A percentile compares a stretch with the other conserved stretches of the same genome.
Conservation (phyloP, 2,113 vertebrate species). For the Anthoscopus minutus region DNA sequence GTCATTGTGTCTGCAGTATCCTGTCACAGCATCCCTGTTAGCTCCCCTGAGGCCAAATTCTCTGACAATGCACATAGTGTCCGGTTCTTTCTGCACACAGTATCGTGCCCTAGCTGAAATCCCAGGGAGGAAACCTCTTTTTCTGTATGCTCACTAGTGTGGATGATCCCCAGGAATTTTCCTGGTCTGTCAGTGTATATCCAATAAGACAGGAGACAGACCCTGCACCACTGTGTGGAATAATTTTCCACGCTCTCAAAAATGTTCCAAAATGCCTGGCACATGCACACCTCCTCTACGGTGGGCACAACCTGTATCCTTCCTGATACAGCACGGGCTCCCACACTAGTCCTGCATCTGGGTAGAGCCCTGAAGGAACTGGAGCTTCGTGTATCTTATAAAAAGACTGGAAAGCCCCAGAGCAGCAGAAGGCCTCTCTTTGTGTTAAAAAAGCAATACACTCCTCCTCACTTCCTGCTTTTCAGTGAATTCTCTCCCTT, state of each 20-base stretch:
- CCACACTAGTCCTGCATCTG: background rate
- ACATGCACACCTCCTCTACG: background rate
- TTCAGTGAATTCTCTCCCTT: background rate
- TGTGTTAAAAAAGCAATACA: background rate
- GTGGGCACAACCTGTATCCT: background rate
- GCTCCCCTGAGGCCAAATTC: conserved; percentile 46
- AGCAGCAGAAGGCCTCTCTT: background rate
- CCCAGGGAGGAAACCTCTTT: conserved; percentile 32
- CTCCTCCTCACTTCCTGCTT: background rate
- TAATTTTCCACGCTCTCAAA: background rate
- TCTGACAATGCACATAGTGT: conserved; percentile 43
- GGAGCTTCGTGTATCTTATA: background rate
- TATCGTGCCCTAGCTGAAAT: background rate
- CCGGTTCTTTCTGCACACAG: background rate
- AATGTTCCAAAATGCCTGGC: background rate
- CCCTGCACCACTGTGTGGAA: background rate
- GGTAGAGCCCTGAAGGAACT: background rate
- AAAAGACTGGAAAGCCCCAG: background rate
- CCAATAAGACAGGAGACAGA: background rate
- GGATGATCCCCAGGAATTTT: conserved; percentile 46
- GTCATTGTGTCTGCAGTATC: conserved; percentile 36
- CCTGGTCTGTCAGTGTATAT: background rate
- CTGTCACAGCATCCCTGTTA: conserved; percentile 22
- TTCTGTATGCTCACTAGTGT: conserved; percentile 45
- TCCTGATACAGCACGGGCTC: background rate